Evolutionary conservation across 2,113 vertebrate species (phyloP).

Genomic region (Ascaphus truei): DNA sequence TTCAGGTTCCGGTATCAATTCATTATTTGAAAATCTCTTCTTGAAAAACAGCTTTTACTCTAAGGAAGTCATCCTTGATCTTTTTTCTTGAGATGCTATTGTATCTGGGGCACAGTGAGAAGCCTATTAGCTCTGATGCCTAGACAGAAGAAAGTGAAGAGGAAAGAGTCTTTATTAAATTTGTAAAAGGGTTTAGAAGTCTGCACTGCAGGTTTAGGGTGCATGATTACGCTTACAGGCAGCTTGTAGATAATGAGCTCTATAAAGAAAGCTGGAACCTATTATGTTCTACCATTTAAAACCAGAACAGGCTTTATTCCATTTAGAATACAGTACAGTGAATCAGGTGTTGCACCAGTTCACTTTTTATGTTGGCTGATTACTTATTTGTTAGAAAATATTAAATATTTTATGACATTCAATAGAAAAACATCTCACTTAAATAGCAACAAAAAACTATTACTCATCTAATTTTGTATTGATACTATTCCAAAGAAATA

Average conservation of each 20-base stretch:
- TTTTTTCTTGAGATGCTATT: conserved; percentile 38
- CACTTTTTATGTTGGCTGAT: neutral
- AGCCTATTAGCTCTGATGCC: conserved; percentile 44
- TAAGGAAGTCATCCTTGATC: conserved; percentile 46
- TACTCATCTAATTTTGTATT: too few species aligned
- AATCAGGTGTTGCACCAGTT: neutral
- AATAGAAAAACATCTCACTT: neutral
- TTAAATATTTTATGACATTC: too few species aligned
- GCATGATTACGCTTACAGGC: conserved; percentile 37
- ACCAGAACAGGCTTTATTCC: neutral
- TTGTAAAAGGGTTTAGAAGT: conserved; percentile 39
- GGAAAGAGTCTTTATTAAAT: conserved; percentile 42
- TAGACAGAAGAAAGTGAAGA: conserved; percentile 40
- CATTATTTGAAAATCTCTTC: conserved; percentile 47
- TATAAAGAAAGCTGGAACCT: conserved; percentile 1
- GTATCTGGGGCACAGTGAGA: conserved; percentile 41
- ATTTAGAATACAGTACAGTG: neutral
- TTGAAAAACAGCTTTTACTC: conserved; percentile 31
- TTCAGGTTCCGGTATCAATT: conserved; percentile 34
- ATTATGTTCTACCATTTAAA: conserved; percentile 14
- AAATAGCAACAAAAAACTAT: too few species aligned
- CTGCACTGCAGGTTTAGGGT: conserved; percentile 39
- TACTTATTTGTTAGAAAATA: neutral
- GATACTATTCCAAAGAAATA: too few species aligned
- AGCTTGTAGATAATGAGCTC: conserved; percentile 25